These are phyloP conservation scores for Phrynocephalus vlangalii DNA, from an alignment of 2,797 vertebrate genomes.

Conservation along the genomic window DNA sequence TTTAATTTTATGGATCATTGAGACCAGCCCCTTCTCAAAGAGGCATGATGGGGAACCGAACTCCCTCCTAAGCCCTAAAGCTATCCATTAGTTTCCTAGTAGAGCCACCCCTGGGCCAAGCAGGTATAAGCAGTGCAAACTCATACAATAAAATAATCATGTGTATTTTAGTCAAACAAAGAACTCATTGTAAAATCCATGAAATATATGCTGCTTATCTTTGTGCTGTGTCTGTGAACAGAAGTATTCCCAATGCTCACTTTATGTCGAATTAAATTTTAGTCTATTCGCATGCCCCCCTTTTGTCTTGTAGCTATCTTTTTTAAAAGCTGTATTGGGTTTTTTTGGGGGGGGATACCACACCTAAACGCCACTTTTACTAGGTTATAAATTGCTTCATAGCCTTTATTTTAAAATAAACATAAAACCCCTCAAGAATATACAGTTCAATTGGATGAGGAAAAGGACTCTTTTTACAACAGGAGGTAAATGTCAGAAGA, in stretches of 20 bases:
- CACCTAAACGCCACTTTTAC: slow-evolving; percentile 21
- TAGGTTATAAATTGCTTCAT: slow-evolving; percentile 27
- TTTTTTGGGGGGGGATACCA: no score
- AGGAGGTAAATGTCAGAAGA: slow-evolving; percentile 37
- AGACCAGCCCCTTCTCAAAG: no score
- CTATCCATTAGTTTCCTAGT: no score
- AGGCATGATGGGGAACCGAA: no score
- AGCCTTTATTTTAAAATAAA: slow-evolving; percentile 44
- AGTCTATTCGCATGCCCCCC: no score
- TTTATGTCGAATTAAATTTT: slow-evolving; percentile 14
- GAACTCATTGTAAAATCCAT: not conserved
- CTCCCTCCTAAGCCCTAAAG: no score
- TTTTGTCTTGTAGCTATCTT: slow-evolving; percentile 38
- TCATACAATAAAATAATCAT: not conserved
- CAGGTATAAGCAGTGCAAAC: not conserved
- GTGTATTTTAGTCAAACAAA: not conserved
- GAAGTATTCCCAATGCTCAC: slow-evolving; percentile 12
- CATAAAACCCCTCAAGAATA: slow-evolving; percentile 46
- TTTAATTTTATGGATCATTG: no score
- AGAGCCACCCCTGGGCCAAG: no score
- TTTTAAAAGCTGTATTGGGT: slow-evolving; percentile 17
- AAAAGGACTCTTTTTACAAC: slow-evolving; percentile 43
- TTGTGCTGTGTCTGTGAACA: slow-evolving; percentile 31
- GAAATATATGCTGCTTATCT: not conserved
- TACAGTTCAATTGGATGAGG: not conserved